Percentiles rank a stretch among this genome's conserved stretches.
phyloP scores from a whole-genome alignment of 2,888 invertebrate species.

The Caenorhabditis sp. region DNA sequence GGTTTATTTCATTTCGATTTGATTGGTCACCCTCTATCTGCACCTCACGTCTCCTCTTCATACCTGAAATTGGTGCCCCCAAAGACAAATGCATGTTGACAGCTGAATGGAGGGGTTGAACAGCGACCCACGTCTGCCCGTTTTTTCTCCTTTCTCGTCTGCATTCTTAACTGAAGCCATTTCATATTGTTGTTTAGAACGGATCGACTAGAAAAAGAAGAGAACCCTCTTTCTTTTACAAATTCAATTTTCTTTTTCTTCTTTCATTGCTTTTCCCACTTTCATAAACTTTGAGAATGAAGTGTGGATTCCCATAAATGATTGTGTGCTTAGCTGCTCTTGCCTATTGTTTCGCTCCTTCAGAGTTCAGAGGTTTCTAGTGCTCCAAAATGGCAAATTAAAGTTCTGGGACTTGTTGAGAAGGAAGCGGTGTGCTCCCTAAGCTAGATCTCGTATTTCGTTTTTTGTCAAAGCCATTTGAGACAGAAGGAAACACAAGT shows the following conservation, averaged over 20 bases:
- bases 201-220: conserved; percentile 3
- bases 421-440: conserved; percentile 2
- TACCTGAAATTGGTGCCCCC: conserved; percentile 42
- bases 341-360: background rate
- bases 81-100: conserved; percentile 59
- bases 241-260: conserved; percentile 35
- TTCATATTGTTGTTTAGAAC: conserved; percentile 42
- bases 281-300: conserved; percentile 43
- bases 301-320: conserved; percentile 44
- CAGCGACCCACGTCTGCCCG: conserved; percentile 14
- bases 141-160: conserved; percentile 26
- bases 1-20: conserved; percentile 42
- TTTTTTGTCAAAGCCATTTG: conserved; percentile 1
- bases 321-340: conserved; percentile 50
- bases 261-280: conserved; percentile 24
- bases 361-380: conserved; percentile 13
- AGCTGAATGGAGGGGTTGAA: conserved; percentile 46
- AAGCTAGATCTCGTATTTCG: conserved; percentile 28
- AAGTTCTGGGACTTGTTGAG: background rate
- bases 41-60: background rate
- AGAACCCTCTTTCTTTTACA: conserved; percentile 7
- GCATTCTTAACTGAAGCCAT: conserved; percentile 45
- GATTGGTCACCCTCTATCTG: conserved; percentile 6
- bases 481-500: background rate
- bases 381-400: background rate